Percentiles rank a stretch among this genome's conserved stretches.
These are phyloP conservation scores for Buathra laborator DNA, from an alignment of 2,888 invertebrate species.

Conservation along the genomic window DNA sequence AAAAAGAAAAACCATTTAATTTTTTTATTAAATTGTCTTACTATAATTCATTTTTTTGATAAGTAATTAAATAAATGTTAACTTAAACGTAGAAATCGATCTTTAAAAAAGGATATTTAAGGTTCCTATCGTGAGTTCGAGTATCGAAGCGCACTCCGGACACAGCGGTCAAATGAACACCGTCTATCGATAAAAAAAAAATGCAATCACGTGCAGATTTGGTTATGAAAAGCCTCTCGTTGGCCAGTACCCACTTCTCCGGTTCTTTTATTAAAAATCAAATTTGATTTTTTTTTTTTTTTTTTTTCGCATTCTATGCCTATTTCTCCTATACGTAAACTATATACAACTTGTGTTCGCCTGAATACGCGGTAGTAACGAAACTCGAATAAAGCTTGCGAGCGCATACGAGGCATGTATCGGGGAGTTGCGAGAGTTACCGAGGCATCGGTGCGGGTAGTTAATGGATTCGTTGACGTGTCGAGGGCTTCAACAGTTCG, in stretches of 20 bases:
- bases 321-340: not conserved
- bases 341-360: not conserved
- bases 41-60: too few species aligned
- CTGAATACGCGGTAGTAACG: not conserved
- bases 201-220: not conserved
- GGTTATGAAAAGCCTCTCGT: not conserved
- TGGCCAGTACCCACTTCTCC: not conserved
- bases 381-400: not conserved
- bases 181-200: not conserved
- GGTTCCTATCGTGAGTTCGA: too few species aligned
- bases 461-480: slow-evolving; percentile 32
- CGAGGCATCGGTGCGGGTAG: slow-evolving; percentile 9
- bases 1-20: too few species aligned
- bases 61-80: too few species aligned
- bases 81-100: too few species aligned
- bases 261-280: not conserved
- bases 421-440: slow-evolving; percentile 2
- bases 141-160: not conserved
- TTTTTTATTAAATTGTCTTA: too few species aligned
- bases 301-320: not conserved
- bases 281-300: not conserved
- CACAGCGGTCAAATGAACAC: not conserved
- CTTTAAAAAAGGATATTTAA: too few species aligned
- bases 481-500: slow-evolving; percentile 26
- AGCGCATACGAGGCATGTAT: not conserved